phyloP scores from a whole-genome alignment of 2,888 invertebrate species.

The Rhyacophila evoluta region DNA sequence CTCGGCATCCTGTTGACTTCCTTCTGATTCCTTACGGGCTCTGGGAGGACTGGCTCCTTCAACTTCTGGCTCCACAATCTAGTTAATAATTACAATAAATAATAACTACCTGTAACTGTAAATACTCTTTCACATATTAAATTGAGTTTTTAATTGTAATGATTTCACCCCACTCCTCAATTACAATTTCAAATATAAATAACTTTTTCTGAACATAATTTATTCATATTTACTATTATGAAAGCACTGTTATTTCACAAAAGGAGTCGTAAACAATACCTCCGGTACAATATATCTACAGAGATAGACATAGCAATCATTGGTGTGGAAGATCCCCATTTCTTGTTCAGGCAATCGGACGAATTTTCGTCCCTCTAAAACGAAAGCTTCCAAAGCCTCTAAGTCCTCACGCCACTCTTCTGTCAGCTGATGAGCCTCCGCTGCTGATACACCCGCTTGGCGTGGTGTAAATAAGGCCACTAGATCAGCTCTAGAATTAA shows the following conservation, averaged over 20 bases:
- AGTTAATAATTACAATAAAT: background rate
- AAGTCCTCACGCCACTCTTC: constrained; percentile 99
- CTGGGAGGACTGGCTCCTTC: constrained; percentile 62
- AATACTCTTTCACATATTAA: no score
- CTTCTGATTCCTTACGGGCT: constrained; percentile 31
- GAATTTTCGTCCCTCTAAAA: constrained; percentile 96
- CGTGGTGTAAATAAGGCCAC: constrained; percentile 96
- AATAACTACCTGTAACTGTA: no score
- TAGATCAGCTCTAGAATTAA: constrained; percentile 81
- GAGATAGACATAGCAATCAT: constrained; percentile 97
- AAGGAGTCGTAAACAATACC: constrained; percentile 34
- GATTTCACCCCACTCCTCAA: no score
- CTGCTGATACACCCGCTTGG: constrained; percentile 86
- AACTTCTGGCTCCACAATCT: constrained; percentile 67
- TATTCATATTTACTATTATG: no score
- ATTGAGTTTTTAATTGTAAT: no score
- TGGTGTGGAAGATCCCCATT: constrained; percentile 89
- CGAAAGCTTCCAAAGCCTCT: constrained; percentile 97
- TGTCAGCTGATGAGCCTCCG: constrained; percentile 89
- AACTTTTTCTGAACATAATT: no score
- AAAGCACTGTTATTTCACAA: no score
- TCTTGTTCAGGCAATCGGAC: constrained; percentile 97
- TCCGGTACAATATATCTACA: constrained; percentile 79
- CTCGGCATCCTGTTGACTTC: constrained; percentile 58
- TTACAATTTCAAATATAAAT: no score